Evolutionary conservation across 2,113 vertebrate genomes (phyloP).

Genomic region (Laticauda colubrina): DNA sequence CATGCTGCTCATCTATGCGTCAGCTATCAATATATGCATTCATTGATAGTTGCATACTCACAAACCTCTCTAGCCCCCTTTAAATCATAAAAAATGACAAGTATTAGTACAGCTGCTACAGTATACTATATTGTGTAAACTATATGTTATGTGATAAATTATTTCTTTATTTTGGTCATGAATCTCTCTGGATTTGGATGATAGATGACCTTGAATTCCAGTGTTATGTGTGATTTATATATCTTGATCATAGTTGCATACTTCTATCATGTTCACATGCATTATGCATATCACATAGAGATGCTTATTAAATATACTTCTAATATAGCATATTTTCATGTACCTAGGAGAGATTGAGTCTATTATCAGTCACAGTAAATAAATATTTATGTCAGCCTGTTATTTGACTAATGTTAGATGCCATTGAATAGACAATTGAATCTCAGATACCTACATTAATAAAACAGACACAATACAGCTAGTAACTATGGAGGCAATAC

Average conservation of each 20-base stretch:
- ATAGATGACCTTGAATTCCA: not conserved
- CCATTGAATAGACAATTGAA: slow-evolving; percentile 48
- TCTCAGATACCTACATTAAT: slow-evolving; percentile 27
- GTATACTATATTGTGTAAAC: not conserved
- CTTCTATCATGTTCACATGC: slow-evolving; percentile 38
- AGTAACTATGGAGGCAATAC: slow-evolving; percentile 47
- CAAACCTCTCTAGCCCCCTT: not conserved
- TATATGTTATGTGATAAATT: not conserved
- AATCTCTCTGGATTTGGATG: not conserved
- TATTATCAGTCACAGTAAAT: slow-evolving; percentile 61
- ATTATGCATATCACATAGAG: slow-evolving; percentile 25
- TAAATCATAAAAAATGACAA: not conserved
- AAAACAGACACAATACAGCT: slow-evolving; percentile 23
- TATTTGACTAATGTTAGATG: slow-evolving; percentile 61
- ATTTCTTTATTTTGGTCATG: not conserved
- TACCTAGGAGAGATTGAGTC: slow-evolving; percentile 52
- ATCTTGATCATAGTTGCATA: not conserved
- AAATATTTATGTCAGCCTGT: slow-evolving; percentile 29
- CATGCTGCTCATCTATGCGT: not conserved
- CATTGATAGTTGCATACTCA: not conserved
- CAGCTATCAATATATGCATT: not conserved
- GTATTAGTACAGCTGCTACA: not conserved
- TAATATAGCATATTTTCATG: slow-evolving; percentile 51
- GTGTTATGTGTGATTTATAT: not conserved
- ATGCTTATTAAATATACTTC: slow-evolving; percentile 49